These are phyloP conservation scores for Mimumesa dahlbomi DNA, from an alignment of 2,888 invertebrate genomes.

Conservation along the genomic window DNA sequence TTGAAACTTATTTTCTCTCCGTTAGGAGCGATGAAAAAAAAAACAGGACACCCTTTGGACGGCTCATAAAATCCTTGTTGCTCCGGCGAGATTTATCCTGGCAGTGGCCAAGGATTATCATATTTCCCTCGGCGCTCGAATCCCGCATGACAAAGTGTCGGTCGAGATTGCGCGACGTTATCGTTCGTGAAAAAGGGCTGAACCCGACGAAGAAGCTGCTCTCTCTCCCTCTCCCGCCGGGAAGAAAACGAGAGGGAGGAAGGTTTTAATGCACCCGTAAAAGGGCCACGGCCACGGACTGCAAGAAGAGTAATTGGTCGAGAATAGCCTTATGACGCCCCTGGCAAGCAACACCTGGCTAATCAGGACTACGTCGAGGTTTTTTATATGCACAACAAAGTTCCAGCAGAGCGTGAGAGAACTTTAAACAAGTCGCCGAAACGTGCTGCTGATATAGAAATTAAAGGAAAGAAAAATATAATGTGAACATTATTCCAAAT, in stretches of 20 bases:
- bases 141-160: conserved; percentile 49
- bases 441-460: background rate
- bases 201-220: conserved; percentile 20
- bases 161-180: conserved; percentile 54
- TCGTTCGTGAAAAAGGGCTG: conserved; percentile 50
- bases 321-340: conserved; percentile 47
- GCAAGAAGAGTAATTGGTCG: conserved; percentile 43
- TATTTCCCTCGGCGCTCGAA: conserved; percentile 53
- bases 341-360: conserved; percentile 39
- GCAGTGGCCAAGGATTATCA: conserved; percentile 52
- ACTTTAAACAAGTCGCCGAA: background rate
- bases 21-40: conserved; percentile 6
- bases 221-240: too few species aligned
- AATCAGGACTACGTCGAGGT: conserved; percentile 31
- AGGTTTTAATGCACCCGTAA: conserved; percentile 50
- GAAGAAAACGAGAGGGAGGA: conserved; percentile 21
- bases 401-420: background rate
- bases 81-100: conserved; percentile 41
- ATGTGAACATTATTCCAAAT: too few species aligned
- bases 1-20: conserved; percentile 24
- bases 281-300: conserved; percentile 6
- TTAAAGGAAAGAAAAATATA: too few species aligned
- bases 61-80: conserved; percentile 46
- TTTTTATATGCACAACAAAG: conserved; percentile 36
- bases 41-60: background rate